Conservation (phyloP, 1,140 invertebrate species). For the Drosophila ironensis region DNA sequence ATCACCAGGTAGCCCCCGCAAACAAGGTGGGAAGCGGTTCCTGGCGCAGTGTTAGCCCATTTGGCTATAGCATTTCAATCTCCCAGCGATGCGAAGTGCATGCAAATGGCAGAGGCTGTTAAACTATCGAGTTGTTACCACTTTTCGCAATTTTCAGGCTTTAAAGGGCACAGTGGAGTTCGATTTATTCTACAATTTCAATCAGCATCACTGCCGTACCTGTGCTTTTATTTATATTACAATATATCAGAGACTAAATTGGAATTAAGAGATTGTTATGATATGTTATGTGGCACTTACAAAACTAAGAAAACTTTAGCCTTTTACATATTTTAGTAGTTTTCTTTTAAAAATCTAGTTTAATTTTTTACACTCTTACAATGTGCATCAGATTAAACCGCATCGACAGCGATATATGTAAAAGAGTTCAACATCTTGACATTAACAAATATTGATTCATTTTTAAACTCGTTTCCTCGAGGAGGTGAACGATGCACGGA, state of each 20-base stretch:
- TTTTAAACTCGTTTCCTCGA: background rate
- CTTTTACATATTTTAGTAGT: no score
- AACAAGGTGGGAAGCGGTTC: constrained; percentile 28
- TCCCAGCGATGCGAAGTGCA: constrained; percentile 39
- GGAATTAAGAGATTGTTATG: no score
- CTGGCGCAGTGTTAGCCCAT: constrained; percentile 55
- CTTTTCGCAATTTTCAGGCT: background rate
- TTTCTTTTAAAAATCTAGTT: no score
- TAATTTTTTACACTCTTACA: no score
- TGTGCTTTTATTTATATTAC: no score
- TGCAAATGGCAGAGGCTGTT: constrained; percentile 29
- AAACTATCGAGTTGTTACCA: background rate
- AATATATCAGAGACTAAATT: no score
- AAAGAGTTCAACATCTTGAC: background rate
- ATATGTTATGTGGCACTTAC: no score
- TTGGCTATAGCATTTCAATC: constrained; percentile 55
- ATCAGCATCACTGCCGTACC: no score
- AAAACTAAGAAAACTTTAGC: no score
- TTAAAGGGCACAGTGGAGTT: background rate
- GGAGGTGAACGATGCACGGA: background rate
- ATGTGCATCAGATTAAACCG: no score
- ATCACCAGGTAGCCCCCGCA: constrained; percentile 54
- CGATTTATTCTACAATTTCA: no score
- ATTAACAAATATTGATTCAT: background rate
- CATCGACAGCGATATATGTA: no score